phyloP scores from a whole-genome alignment of 2,888 invertebrate species.

The Strigamia transsilvanica region DNA sequence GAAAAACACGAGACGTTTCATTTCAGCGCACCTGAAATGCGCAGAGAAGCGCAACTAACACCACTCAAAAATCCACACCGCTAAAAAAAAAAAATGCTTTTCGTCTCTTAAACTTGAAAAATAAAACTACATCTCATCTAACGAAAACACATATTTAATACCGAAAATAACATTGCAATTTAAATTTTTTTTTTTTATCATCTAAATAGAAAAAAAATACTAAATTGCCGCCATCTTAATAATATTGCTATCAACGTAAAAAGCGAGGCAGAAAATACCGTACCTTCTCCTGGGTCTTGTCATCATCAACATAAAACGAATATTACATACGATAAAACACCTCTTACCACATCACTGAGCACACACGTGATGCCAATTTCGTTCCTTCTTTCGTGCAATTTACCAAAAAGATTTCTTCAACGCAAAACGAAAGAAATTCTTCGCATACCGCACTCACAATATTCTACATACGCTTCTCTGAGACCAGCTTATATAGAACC shows the following conservation, averaged over 20 bases:
- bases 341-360: conserved; percentile 44
- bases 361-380: conserved; percentile 49
- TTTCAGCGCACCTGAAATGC: conserved; percentile 35
- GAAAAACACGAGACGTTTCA: conserved; percentile 40
- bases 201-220: not conserved
- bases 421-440: conserved; percentile 45
- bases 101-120: not conserved
- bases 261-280: conserved; percentile 30
- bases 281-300: conserved; percentile 46
- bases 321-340: conserved; percentile 46
- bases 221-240: conserved; percentile 28
- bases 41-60: conserved; percentile 44
- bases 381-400: conserved; percentile 43
- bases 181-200: not conserved
- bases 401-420: conserved; percentile 48
- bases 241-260: conserved; percentile 34
- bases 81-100: not conserved
- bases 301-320: conserved; percentile 47
- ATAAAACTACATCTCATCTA: not conserved
- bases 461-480: not conserved
- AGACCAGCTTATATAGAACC: not conserved
- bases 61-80: conserved; percentile 6
- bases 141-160: not conserved
- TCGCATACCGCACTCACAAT: conserved; percentile 38
- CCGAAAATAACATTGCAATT: not conserved